These are phyloP conservation scores for Pteruthius melanotis DNA, from an alignment of 2,113 vertebrate species.

Conservation along the genomic window DNA sequence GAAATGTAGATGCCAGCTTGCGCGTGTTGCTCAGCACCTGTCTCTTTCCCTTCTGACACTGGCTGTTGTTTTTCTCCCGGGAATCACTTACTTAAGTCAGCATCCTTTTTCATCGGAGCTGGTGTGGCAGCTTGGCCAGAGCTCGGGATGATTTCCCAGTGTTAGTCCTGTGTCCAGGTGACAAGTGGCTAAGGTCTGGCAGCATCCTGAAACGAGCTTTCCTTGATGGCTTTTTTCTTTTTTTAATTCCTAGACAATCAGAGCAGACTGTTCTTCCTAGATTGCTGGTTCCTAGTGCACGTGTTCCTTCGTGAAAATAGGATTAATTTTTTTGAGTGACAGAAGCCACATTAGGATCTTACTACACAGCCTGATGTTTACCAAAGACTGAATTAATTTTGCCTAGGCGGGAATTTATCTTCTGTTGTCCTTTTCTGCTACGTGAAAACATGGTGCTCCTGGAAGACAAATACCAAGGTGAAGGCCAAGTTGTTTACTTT, in stretches of 20 bases:
- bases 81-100: not conserved
- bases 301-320: not conserved
- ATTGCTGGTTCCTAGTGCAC: not conserved
- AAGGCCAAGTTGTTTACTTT: constrained; percentile 24
- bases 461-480: not conserved
- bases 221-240: not conserved
- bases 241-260: not conserved
- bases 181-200: not conserved
- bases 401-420: not conserved
- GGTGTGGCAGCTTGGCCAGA: not conserved
- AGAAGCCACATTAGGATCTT: not conserved
- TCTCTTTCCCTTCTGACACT: not conserved
- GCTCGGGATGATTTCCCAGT: not conserved
- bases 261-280: not conserved
- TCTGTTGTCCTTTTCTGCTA: not conserved
- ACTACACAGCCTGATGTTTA: not conserved
- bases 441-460: not conserved
- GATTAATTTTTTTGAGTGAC: not conserved
- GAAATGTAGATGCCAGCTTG: not conserved
- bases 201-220: not conserved
- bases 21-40: not conserved
- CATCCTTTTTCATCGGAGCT: not conserved
- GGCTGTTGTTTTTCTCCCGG: not conserved
- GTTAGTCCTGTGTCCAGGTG: not conserved
- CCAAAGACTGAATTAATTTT: not conserved